These are phyloP conservation scores for Tragelaphus strepsiceros DNA, from an alignment of 2,113 vertebrate species.

Conservation along the genomic window DNA sequence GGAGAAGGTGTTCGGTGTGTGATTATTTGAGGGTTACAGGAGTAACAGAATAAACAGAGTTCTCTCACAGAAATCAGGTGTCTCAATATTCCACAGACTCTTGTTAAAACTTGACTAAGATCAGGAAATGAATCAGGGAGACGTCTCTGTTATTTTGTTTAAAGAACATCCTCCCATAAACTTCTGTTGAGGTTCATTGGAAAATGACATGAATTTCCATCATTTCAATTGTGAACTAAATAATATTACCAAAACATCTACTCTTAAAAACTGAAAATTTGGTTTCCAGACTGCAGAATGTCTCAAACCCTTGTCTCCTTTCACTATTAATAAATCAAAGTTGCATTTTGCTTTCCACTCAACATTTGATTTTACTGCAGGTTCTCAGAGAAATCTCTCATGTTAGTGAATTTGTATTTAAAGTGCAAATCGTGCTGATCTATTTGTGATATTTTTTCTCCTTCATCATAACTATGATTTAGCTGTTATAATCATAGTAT, in stretches of 20 bases:
- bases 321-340: neutral
- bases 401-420: neutral
- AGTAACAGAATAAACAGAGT: neutral
- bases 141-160: slow-evolving; percentile 64
- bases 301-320: neutral
- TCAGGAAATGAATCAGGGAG: slow-evolving; percentile 46
- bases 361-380: neutral
- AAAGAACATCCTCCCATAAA: slow-evolving; percentile 59
- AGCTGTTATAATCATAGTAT: neutral
- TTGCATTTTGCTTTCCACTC: neutral
- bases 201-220: slow-evolving; percentile 68
- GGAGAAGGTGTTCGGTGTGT: neutral
- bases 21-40: neutral
- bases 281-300: slow-evolving; percentile 27
- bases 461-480: neutral
- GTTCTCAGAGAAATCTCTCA: neutral
- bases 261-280: slow-evolving; percentile 42
- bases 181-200: slow-evolving; percentile 10
- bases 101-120: slow-evolving; percentile 29
- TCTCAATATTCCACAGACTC: neutral
- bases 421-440: neutral
- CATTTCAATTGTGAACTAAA: slow-evolving; percentile 24
- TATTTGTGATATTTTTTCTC: neutral
- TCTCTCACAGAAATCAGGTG: neutral
- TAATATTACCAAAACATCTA: slow-evolving; percentile 7